Evolutionary conservation across 2,888 invertebrate species (phyloP), one percentile per base, ranked within the genome.

Genomic region (Spilosoma lubricipeda): DNA sequence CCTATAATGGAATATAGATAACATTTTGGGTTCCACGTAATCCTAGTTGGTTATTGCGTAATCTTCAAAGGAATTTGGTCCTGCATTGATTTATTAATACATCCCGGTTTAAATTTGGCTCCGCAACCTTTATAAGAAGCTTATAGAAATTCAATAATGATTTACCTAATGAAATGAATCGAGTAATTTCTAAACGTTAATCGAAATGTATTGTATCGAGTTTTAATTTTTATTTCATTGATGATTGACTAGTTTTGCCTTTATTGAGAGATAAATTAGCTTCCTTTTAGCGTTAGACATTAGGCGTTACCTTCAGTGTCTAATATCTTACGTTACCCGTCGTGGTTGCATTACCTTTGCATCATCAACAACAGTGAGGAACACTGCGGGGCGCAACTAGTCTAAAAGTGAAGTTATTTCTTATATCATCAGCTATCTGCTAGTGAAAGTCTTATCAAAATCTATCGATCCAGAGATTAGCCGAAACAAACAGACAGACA

Each of bases 41-140:
- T 80, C 79, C n/a, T 75, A 45, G 30, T 74, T 36, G 11, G 64
- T 75, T 77, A 67, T 63, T 45, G 33, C 13, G 70, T 82, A 77
- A 82, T 80, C 80, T 79, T 77, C 74, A 80, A 81, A 80, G 74
- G 82, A 59, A 82, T 71, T 78, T 69, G 71, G 65, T 77, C 65
- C 72, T 73, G 75, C 73, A 78, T 85, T 79, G 79, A 86, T 86
- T 84, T 84, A 85, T 85, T 82, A 73, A 63, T 75, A 72, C n/a
- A 63, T 48, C 59, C 65, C 70, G 72, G 72, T 72, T 75, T 71
- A 68, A 76, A 52, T 67, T 65, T 73, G 66, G 74, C 72, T 76
- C 66, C 39, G 70, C 73, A 75, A 63, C 74, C 67, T 36, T 77
- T 64, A 56, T 72, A 77, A 42, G 67, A 11, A 74, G 67, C 73